These are phyloP conservation scores for Bombus sibiricus DNA, from an alignment of 1,140 invertebrate genomes.

Conservation along the genomic window DNA sequence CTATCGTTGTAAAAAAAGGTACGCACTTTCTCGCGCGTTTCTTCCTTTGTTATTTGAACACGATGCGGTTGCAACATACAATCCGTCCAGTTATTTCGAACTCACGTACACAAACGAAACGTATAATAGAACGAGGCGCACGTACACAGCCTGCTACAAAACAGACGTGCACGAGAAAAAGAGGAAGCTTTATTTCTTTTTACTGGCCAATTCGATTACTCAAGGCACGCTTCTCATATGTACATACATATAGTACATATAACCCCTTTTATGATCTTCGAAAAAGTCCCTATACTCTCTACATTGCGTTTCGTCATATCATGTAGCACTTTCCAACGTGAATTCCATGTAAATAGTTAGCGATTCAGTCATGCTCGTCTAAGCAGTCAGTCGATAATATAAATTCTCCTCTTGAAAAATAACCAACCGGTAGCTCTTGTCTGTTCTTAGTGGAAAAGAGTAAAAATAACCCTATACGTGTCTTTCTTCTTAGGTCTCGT, in stretches of 20 bases:
- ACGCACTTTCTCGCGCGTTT: background rate
- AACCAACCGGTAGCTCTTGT: background rate
- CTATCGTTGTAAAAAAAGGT: background rate
- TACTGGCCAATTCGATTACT: background rate
- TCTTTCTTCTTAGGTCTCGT: background rate
- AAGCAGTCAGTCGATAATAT: background rate
- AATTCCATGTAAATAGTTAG: background rate
- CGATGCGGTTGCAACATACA: conserved; percentile 4
- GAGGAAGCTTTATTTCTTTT: conserved; percentile 10
- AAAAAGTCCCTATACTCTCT: background rate
- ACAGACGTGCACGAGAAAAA: conserved; percentile 2
- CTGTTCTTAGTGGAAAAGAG: background rate
- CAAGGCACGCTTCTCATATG: background rate
- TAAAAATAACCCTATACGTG: background rate
- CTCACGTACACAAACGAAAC: background rate
- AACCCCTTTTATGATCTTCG: background rate
- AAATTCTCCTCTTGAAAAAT: background rate
- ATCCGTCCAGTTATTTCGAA: conserved; percentile 15
- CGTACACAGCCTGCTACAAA: background rate
- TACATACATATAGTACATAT: background rate
- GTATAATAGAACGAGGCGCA: conserved; percentile 1
- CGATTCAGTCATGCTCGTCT: background rate
- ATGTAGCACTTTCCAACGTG: background rate
- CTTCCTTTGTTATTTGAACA: conserved; percentile 27
- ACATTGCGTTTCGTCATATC: background rate